Conservation (phyloP, 2,888 invertebrate genomes). For the Thecophora atra region DNA sequence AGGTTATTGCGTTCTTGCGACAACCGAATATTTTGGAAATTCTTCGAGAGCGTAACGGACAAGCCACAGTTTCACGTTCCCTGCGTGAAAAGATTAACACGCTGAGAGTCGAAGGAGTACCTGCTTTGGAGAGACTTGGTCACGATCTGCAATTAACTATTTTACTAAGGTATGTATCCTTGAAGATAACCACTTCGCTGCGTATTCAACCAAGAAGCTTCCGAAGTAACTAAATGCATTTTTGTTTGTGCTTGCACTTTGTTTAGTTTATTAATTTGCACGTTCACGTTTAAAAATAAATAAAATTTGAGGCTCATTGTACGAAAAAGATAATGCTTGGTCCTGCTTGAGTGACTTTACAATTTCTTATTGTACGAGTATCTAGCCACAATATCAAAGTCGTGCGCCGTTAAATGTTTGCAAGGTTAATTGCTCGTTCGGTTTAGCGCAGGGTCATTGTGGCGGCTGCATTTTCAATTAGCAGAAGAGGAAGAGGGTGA, state of each 20-base stretch:
- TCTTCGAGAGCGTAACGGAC: constrained; percentile 80
- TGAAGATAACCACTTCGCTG: not conserved
- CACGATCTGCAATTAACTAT: constrained; percentile 95
- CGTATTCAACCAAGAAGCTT: not conserved
- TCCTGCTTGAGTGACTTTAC: constrained; percentile 42
- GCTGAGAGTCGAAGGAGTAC: constrained; percentile 87
- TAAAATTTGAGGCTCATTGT: not conserved
- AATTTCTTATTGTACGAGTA: constrained; percentile 21
- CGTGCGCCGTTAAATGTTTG: constrained; percentile 2
- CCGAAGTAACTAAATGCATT: not conserved
- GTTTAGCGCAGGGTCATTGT: constrained; percentile 23
- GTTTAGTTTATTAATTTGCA: constrained; percentile 18
- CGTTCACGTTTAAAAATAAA: not conserved
- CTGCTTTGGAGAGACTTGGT: constrained; percentile 84
- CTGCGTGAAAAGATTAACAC: constrained; percentile 88
- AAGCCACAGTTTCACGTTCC: constrained; percentile 76
- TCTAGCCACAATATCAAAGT: constrained; percentile 4
- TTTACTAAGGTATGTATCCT: constrained; percentile 79
- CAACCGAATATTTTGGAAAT: constrained; percentile 95
- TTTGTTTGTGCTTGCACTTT: not conserved
- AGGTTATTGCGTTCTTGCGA: constrained; percentile 93
- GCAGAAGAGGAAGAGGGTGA: not conserved
- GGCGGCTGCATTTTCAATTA: constrained; percentile 13
- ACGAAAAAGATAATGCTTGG: constrained; percentile 9
- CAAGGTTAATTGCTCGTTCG: constrained; percentile 33